Conservation (phyloP, 1,140 invertebrate species). For the Ditylenchus dipsaci region DNA sequence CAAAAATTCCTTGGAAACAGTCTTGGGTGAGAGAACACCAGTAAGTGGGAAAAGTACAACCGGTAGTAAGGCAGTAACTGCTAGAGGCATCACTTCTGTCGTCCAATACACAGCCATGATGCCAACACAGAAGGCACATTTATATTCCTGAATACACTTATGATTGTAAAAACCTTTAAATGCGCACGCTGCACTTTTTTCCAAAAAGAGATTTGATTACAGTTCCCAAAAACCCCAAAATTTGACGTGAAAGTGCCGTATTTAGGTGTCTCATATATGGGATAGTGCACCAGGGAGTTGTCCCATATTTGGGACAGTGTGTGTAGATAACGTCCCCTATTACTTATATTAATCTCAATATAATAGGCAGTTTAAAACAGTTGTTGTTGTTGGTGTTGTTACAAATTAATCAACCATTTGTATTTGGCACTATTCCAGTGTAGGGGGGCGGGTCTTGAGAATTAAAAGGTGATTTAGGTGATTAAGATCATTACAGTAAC, state of each 20-base stretch:
- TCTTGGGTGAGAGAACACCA: conserved; percentile 38
- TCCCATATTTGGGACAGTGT: not conserved
- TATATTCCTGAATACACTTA: conserved; percentile 39
- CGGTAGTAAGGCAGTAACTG: conserved; percentile 61
- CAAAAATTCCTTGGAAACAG: conserved; percentile 34
- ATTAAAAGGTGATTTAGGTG: too few relatives aligned
- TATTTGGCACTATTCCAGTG: too few relatives aligned
- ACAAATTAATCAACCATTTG: too few relatives aligned
- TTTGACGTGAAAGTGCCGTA: too few relatives aligned
- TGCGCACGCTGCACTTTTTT: not conserved
- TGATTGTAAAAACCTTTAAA: conserved; percentile 1
- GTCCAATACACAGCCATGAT: conserved; percentile 61
- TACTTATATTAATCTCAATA: not conserved
- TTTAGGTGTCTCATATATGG: too few relatives aligned
- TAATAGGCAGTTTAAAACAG: too few relatives aligned
- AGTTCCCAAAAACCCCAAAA: not conserved
- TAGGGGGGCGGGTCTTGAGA: too few relatives aligned
- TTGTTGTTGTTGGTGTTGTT: too few relatives aligned
- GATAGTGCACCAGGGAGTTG: too few relatives aligned
- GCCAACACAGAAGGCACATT: conserved; percentile 55
- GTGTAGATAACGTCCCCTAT: not conserved
- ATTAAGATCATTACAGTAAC: too few relatives aligned
- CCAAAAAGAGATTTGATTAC: not conserved
- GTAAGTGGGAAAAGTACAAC: conserved; percentile 57
- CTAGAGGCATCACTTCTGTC: conserved; percentile 62